Conservation (phyloP, 2,797 vertebrate species). For the Acanthurus lineatus region DNA sequence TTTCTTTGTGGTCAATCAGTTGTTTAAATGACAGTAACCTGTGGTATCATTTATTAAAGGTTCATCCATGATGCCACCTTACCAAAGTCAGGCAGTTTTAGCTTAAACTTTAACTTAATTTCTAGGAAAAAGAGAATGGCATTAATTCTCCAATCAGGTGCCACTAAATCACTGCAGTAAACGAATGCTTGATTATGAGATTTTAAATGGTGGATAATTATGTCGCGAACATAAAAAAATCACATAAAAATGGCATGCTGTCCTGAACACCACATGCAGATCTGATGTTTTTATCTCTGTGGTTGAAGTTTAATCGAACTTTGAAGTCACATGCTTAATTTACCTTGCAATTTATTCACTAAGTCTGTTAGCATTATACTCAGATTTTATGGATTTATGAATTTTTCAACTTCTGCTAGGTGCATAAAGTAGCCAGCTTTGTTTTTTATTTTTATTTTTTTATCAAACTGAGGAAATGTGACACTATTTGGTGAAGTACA, state of each 20-base stretch:
- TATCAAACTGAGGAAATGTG: not conserved
- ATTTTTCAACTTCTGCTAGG: not conserved
- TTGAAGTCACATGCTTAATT: not conserved
- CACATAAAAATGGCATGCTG: not conserved
- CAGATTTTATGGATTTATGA: not conserved
- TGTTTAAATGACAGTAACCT: not conserved
- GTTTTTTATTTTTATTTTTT: not conserved
- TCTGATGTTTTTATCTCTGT: no score
- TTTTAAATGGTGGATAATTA: not conserved
- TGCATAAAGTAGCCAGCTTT: not conserved
- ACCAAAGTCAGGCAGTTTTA: not conserved
- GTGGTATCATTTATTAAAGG: not conserved
- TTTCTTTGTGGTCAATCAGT: not conserved
- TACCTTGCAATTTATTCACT: not conserved
- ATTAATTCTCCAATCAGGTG: not conserved
- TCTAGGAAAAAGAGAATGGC: not conserved
- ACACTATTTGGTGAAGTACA: not conserved
- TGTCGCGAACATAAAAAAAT: not conserved
- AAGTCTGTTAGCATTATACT: not conserved
- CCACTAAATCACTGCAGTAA: no score
- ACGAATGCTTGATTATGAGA: no score
- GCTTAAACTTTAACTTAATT: not conserved
- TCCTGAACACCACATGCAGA: no score
- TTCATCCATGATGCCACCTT: not conserved
- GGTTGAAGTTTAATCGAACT: not conserved